A percentile compares a stretch with the other conserved stretches of the same genome.
Evolutionary conservation across 2,113 vertebrate species (phyloP).

Genomic region (Thryonomys swinderianus): DNA sequence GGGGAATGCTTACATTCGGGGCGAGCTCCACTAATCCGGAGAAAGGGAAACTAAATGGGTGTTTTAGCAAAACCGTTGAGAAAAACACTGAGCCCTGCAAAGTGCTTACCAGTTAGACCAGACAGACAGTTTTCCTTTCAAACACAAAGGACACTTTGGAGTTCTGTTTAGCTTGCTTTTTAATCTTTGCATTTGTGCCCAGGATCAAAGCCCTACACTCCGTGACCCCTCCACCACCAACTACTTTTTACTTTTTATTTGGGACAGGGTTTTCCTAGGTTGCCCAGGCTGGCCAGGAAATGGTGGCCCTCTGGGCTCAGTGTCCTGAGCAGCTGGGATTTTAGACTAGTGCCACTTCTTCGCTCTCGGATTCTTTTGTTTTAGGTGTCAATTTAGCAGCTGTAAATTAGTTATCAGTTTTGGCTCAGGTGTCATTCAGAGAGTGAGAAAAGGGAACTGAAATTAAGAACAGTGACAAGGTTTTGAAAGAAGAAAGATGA

Average conservation of each 20-base stretch:
- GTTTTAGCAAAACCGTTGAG: background rate
- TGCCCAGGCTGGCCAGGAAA: background rate
- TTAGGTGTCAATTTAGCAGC: background rate
- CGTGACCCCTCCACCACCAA: background rate
- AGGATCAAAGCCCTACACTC: background rate
- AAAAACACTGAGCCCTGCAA: rapidly evolving
- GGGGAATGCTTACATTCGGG: rapidly evolving
- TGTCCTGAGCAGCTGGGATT: background rate
- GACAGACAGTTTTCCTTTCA: background rate
- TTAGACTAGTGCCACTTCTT: background rate
- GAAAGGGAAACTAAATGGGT: background rate
- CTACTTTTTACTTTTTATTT: background rate
- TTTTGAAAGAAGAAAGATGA: background rate
- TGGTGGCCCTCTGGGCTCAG: background rate
- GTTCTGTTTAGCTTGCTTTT: background rate
- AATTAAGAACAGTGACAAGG: background rate
- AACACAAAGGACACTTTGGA: rapidly evolving
- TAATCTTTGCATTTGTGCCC: background rate
- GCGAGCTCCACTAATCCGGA: background rate
- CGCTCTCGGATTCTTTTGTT: background rate
- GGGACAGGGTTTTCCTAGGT: background rate
- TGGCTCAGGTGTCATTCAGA: background rate
- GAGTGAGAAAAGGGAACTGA: background rate
- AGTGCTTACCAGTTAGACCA: background rate
- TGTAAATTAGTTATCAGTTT: background rate